Percentiles rank a stretch among this genome's conserved stretches.
Evolutionary conservation across 2,113 vertebrate genomes (phyloP).

Genomic region (Miniopterus natalensis): DNA sequence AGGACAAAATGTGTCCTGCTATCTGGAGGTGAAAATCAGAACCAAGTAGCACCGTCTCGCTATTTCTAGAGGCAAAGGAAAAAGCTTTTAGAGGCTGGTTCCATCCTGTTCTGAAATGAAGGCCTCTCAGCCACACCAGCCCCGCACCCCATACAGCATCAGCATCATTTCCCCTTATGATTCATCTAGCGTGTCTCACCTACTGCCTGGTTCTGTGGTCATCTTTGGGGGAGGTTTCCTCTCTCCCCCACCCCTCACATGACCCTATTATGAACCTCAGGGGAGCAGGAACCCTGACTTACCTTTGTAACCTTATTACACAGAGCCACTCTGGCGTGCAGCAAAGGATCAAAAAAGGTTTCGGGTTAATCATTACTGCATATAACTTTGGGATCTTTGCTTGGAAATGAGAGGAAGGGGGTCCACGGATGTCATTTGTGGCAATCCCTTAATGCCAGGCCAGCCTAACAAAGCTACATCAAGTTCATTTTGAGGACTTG

Average conservation of each 20-base stretch:
- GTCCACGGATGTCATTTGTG: not conserved
- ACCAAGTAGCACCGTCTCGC: not conserved
- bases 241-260: not conserved
- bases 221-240: not conserved
- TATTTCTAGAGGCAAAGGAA: constrained; percentile 65
- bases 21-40: constrained; percentile 69
- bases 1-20: constrained; percentile 70
- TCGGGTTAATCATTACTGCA: not conserved
- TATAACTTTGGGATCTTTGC: not conserved
- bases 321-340: not conserved
- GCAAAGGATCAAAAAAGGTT: not conserved
- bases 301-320: not conserved
- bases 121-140: not conserved
- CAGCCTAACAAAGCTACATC: not conserved
- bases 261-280: not conserved
- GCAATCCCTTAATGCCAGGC: not conserved
- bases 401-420: not conserved
- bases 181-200: not conserved
- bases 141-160: not conserved
- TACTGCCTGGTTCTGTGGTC: not conserved
- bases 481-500: not conserved
- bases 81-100: not conserved
- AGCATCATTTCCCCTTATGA: not conserved
- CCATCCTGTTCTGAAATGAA: not conserved
- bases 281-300: not conserved